Percentiles rank a stretch among this genome's conserved stretches.
Evolutionary conservation across 2,113 vertebrate species (phyloP).

Genomic region (Nannobrachium achirus): DNA sequence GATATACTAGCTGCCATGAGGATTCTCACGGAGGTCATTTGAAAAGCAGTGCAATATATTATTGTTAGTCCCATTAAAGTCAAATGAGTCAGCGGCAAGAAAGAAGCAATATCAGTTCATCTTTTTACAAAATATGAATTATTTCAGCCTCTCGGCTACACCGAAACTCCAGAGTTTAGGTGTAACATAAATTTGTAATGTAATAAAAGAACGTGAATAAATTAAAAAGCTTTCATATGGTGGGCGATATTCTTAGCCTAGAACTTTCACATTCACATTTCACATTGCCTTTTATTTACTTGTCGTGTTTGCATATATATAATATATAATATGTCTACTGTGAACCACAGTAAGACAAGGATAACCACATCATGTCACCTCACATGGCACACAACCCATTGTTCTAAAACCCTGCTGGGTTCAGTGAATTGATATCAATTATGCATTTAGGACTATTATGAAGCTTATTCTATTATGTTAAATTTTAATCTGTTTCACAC

Average conservation of each 20-base stretch:
- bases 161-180: too few species aligned
- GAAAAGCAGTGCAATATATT: conserved; percentile 25
- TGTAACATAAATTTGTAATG: too few species aligned
- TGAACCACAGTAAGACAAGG: conserved; percentile 17
- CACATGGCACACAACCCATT: conserved; percentile 12
- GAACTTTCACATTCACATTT: too few species aligned
- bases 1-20: conserved; percentile 5
- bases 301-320: neutral
- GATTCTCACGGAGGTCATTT: neutral
- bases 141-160: too few species aligned
- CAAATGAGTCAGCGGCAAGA: too few species aligned
- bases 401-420: conserved; percentile 21
- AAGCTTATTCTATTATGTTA: neutral
- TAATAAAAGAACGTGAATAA: neutral
- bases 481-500: neutral
- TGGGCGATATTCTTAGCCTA: neutral
- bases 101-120: too few species aligned
- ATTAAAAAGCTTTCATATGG: neutral
- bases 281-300: too few species aligned
- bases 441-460: conserved; percentile 3
- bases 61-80: conserved; percentile 26
- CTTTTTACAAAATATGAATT: too few species aligned
- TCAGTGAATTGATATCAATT: conserved; percentile 14
- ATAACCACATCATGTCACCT: conserved; percentile 16
- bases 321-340: too few species aligned